These are phyloP conservation scores for Pteropus alecto DNA, from an alignment of 2,113 vertebrate species.

Conservation along the genomic window DNA sequence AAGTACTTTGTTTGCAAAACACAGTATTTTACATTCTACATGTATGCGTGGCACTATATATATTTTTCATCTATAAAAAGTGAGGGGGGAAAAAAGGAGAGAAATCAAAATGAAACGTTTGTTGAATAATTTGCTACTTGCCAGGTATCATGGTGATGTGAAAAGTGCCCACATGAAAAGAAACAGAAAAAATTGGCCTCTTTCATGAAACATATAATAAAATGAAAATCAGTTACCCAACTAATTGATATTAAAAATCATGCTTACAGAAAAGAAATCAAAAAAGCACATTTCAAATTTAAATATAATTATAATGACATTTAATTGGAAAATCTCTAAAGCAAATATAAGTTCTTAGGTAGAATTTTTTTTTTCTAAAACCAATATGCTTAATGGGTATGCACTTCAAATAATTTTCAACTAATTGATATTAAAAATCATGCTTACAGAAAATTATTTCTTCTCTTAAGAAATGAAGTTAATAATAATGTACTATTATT, in stretches of 20 bases:
- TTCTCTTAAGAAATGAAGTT: background rate
- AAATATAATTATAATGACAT: background rate
- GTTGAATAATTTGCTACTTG: background rate
- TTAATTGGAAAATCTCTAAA: background rate
- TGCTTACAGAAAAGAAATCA: no score
- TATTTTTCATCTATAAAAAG: background rate
- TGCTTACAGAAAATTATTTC: background rate
- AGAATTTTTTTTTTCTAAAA: background rate
- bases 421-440: background rate
- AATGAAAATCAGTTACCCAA: background rate
- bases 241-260: no score
- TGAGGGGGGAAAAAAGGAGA: background rate
- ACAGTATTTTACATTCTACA: background rate
- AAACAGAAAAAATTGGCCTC: background rate
- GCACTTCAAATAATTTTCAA: background rate
- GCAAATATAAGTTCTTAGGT: background rate
- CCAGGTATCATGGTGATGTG: no score
- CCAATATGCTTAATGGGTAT: background rate
- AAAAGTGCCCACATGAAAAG: background rate
- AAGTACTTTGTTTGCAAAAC: background rate
- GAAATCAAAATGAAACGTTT: background rate
- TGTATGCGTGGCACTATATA: no score
- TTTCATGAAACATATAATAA: background rate
- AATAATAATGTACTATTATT: background rate
- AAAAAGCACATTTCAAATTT: background rate